Evolutionary conservation across 2,888 invertebrate genomes (phyloP).

Genomic region (Tricholauxania praeusta): DNA sequence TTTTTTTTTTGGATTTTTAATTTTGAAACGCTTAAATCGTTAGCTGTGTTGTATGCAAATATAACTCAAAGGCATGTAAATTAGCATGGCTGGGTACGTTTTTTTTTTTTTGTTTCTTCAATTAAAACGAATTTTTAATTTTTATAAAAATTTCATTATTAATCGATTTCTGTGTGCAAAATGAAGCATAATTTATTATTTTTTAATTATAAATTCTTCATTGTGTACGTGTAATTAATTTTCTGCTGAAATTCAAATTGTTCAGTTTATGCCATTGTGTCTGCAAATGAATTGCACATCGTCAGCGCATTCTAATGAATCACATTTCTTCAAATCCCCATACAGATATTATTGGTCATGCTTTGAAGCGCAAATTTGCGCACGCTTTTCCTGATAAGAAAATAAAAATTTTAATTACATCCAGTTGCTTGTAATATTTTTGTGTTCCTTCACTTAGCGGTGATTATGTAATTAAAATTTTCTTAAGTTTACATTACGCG

Average conservation of each 20-base stretch:
- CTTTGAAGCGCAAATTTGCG: neutral
- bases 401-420: neutral
- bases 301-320: too few relatives aligned
- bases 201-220: too few relatives aligned
- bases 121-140: too few relatives aligned
- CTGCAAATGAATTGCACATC: too few relatives aligned
- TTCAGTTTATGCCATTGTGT: too few relatives aligned
- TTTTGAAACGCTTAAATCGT: neutral
- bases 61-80: constrained; percentile 9
- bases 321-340: neutral
- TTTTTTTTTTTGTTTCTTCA: neutral
- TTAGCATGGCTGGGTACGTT: neutral
- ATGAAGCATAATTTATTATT: too few relatives aligned
- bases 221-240: too few relatives aligned
- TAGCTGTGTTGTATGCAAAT: neutral
- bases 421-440: constrained; percentile 10
- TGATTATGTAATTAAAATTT: constrained; percentile 20
- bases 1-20: too few relatives aligned
- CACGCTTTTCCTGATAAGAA: neutral
- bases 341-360: neutral
- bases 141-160: too few relatives aligned
- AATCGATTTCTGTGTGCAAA: too few relatives aligned
- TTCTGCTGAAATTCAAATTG: too few relatives aligned
- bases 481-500: neutral
- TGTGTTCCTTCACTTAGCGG: neutral